These are phyloP conservation scores for Acromyrmex charruanus DNA, from an alignment of 1,140 invertebrate species.

Conservation along the genomic window DNA sequence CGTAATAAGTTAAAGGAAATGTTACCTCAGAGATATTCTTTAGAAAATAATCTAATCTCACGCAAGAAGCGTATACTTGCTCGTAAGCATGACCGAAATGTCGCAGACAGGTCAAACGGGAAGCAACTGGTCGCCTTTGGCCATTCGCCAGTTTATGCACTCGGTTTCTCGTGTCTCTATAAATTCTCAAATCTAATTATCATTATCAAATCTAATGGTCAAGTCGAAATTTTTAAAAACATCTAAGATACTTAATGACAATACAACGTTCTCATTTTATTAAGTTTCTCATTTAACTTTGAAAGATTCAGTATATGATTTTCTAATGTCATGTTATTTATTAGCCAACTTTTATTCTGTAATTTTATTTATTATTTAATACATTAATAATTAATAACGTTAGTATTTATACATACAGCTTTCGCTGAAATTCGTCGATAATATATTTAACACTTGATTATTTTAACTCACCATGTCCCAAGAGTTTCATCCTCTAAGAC, in stretches of 20 bases:
- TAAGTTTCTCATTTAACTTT: background rate
- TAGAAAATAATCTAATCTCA: conserved; percentile 13
- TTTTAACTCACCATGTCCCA: background rate
- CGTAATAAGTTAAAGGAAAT: background rate
- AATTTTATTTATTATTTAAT: conserved; percentile 2
- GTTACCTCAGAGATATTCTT: too few relatives aligned
- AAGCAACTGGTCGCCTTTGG: conserved; percentile 85
- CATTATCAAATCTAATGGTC: conserved; percentile 73
- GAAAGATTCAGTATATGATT: background rate
- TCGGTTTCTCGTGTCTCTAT: conserved; percentile 66
- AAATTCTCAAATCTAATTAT: conserved; percentile 52
- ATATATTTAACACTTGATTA: background rate
- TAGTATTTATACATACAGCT: background rate
- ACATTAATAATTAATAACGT: background rate
- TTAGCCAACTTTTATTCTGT: background rate
- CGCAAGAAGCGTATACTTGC: background rate
- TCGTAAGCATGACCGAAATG: conserved; percentile 57
- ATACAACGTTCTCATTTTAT: background rate
- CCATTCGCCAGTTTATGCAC: conserved; percentile 82
- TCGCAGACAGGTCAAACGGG: conserved; percentile 76
- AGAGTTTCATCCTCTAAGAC: background rate
- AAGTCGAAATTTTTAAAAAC: conserved; percentile 6
- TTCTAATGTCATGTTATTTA: background rate
- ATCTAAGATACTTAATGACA: background rate
- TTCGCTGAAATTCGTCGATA: background rate